These are phyloP conservation scores for Cydia fagiglandana DNA, from an alignment of 1,140 invertebrate genomes.

Conservation along the genomic window DNA sequence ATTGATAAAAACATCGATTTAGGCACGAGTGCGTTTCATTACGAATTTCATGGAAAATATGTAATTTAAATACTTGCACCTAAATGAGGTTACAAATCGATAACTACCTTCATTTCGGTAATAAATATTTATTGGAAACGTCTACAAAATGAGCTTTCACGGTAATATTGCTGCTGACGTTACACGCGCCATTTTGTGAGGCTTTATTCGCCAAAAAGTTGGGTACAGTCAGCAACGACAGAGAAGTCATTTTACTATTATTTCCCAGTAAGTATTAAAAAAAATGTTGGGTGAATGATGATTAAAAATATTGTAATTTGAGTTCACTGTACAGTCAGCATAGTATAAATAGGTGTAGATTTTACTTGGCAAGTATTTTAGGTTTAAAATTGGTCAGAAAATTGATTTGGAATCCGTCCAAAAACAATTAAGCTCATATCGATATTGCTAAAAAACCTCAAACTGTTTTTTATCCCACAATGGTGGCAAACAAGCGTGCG, in stretches of 20 bases:
- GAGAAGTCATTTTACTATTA: background rate
- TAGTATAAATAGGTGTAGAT: background rate
- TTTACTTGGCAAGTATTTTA: conserved; percentile 7
- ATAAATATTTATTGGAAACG: background rate
- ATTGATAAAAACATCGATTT: no score
- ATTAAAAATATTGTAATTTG: background rate
- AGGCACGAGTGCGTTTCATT: no score
- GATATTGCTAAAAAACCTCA: background rate
- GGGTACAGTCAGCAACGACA: conserved; percentile 4
- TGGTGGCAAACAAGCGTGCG: no score
- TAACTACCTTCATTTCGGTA: background rate
- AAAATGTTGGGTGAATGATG: background rate
- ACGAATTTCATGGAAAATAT: no score
- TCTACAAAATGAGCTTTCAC: background rate
- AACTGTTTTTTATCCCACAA: no score
- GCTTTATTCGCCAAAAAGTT: conserved; percentile 8
- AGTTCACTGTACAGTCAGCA: background rate
- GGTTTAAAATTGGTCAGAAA: background rate
- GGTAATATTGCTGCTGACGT: conserved; percentile 5
- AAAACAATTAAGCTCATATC: background rate
- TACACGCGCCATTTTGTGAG: background rate
- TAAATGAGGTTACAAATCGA: background rate
- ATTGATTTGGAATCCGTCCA: conserved; percentile 9
- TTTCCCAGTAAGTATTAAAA: no score
- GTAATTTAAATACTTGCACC: background rate